Evolutionary conservation across 2,888 invertebrate species (phyloP).

Genomic region (Automeris io): DNA sequence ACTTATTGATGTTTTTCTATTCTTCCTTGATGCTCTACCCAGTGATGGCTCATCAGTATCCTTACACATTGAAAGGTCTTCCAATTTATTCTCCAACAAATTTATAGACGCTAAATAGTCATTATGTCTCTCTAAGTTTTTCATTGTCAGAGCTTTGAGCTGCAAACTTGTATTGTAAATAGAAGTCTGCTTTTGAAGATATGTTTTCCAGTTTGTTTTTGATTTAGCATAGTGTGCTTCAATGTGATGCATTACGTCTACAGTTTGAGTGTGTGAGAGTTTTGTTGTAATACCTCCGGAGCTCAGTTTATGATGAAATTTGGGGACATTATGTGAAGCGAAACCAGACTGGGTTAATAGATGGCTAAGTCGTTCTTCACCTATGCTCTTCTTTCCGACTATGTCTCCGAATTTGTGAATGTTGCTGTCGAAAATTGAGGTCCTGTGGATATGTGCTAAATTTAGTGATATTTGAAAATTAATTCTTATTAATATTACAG

Average conservation of each 20-base stretch:
- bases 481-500: background rate
- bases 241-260: slow-evolving; percentile 31
- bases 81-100: slow-evolving; percentile 31
- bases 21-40: slow-evolving; percentile 27
- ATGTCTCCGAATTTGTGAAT: slow-evolving; percentile 59
- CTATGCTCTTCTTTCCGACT: slow-evolving; percentile 26
- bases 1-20: background rate
- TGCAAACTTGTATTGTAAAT: background rate
- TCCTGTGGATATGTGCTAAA: slow-evolving; percentile 5
- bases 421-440: slow-evolving; percentile 52
- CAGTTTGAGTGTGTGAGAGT: slow-evolving; percentile 20
- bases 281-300: slow-evolving; percentile 35
- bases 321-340: slow-evolving; percentile 28
- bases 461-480: background rate
- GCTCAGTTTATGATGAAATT: slow-evolving; percentile 35
- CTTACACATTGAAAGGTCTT: slow-evolving; percentile 42
- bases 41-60: slow-evolving; percentile 37
- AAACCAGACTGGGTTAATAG: slow-evolving; percentile 30
- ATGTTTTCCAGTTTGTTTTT: slow-evolving; percentile 21
- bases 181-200: slow-evolving; percentile 31
- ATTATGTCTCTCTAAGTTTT: slow-evolving; percentile 27
- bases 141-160: slow-evolving; percentile 23
- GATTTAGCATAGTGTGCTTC: slow-evolving; percentile 23
- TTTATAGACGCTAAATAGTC: slow-evolving; percentile 7
- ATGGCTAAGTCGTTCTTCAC: slow-evolving; percentile 21